Percentiles rank a stretch among this genome's conserved stretches.
Evolutionary conservation across 2,113 vertebrate species (phyloP).

Genomic region (Chascanopsetta lugubris): DNA sequence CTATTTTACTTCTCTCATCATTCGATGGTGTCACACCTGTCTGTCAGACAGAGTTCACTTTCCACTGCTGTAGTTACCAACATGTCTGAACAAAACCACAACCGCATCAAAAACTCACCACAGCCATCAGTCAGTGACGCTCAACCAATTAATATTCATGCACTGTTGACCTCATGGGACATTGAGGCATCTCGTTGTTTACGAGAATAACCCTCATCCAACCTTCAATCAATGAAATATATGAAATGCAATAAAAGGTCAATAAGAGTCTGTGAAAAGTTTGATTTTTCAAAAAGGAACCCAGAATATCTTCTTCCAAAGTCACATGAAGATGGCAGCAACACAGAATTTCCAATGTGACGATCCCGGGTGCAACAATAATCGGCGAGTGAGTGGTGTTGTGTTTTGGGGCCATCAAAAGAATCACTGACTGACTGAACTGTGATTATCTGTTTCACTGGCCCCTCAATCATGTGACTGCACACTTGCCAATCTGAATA

Average conservation of each 20-base stretch:
- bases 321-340: conserved; percentile 5
- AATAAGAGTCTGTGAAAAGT: no score
- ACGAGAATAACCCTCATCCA: not conserved
- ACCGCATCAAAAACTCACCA: not conserved
- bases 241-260: no score
- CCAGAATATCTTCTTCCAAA: not conserved
- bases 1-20: not conserved
- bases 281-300: no score
- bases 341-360: conserved; percentile 5
- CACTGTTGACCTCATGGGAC: not conserved
- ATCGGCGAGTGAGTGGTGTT: conserved; percentile 42
- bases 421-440: no score
- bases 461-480: no score
- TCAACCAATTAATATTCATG: not conserved
- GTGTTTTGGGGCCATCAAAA: no score
- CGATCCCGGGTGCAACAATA: conserved; percentile 24
- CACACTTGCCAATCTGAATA: no score
- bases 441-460: no score
- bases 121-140: not conserved
- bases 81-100: not conserved
- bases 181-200: no score
- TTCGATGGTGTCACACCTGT: not conserved
- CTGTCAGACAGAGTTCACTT: not conserved
- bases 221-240: no score
- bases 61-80: not conserved